phyloP scores from a whole-genome alignment of 2,797 vertebrate species.

The Eulemur mongoz region DNA sequence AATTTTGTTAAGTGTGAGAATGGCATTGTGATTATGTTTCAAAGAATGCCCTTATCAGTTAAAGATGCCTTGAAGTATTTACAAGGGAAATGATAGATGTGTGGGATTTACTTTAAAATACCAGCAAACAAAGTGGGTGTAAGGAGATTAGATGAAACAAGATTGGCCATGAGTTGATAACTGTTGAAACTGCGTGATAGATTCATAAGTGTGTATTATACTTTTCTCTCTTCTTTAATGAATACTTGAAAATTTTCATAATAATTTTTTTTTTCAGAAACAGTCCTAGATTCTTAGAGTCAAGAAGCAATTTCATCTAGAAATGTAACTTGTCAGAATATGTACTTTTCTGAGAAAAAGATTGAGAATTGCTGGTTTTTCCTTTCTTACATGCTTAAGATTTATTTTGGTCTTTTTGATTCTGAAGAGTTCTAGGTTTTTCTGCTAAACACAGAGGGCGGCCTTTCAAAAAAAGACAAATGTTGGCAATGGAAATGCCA shows the following conservation, averaged over 20 bases:
- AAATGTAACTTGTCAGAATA: slow-evolving; percentile 25
- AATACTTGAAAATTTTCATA: background rate
- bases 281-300: background rate
- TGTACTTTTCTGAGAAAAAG: slow-evolving; percentile 22
- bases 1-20: slow-evolving; percentile 37
- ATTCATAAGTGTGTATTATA: background rate
- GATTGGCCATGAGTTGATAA: background rate
- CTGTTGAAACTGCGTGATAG: background rate
- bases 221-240: slow-evolving; percentile 6
- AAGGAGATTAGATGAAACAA: background rate
- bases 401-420: slow-evolving; percentile 46
- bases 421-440: background rate
- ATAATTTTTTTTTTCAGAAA: background rate
- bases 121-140: background rate
- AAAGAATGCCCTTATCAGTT: background rate
- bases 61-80: slow-evolving; percentile 1
- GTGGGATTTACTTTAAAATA: slow-evolving; percentile 6
- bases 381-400: background rate
- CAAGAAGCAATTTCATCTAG: slow-evolving; percentile 40
- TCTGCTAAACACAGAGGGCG: slow-evolving; percentile 31
- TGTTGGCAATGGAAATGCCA: background rate
- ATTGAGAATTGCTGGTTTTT: background rate
- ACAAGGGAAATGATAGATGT: background rate
- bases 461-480: background rate
- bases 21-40: background rate